Conservation (phyloP, 2,888 invertebrate genomes). For the Diaperis boleti region DNA sequence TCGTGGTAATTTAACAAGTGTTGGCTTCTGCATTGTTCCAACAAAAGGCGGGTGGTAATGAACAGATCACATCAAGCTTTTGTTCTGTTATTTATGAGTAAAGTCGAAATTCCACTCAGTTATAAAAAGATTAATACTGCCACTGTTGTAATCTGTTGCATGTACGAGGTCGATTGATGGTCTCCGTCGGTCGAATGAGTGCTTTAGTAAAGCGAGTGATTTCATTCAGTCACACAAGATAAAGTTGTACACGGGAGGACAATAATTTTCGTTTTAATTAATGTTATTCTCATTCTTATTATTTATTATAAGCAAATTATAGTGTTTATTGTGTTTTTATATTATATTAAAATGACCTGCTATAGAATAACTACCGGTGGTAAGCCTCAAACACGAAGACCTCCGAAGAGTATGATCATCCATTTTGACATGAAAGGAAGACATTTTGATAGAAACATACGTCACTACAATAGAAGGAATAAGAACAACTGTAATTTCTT, state of each 20-base stretch:
- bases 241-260: neutral
- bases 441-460: no score
- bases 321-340: no score
- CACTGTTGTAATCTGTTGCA: conserved; percentile 31
- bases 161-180: conserved; percentile 27
- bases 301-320: no score
- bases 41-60: conserved; percentile 16
- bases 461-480: no score
- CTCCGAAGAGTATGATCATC: no score
- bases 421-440: no score
- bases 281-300: conserved; percentile 21
- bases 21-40: conserved; percentile 9
- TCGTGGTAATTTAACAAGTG: conserved; percentile 1
- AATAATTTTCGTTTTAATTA: conserved; percentile 36
- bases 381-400: no score
- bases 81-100: conserved; percentile 25
- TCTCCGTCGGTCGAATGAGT: conserved; percentile 19
- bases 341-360: no score
- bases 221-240: conserved; percentile 17
- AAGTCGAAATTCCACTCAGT: conserved; percentile 34
- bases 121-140: conserved; percentile 33
- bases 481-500: no score
- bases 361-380: no score
- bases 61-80: conserved; percentile 30
- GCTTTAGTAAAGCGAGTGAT: conserved; percentile 20